phyloP scores from a whole-genome alignment of 2,888 invertebrate genomes.

The Cheilosia vernalis region DNA sequence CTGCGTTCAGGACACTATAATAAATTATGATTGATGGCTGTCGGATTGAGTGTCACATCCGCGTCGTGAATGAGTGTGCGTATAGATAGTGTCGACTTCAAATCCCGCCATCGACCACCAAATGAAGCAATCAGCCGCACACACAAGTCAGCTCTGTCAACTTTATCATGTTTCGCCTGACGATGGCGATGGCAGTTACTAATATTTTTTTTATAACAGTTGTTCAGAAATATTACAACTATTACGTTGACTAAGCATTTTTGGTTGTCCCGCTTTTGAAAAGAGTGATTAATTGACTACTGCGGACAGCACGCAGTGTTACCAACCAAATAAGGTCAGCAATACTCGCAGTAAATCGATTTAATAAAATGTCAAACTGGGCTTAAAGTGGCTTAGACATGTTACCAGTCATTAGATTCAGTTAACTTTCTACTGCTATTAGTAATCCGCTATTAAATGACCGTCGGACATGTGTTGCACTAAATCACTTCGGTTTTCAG shows the following conservation, averaged over 20 bases:
- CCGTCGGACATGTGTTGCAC: slow-evolving; percentile 58
- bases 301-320: slow-evolving; percentile 31
- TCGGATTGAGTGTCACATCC: slow-evolving; percentile 32
- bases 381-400: slow-evolving; percentile 22
- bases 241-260: slow-evolving; percentile 48
- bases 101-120: slow-evolving; percentile 32
- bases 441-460: slow-evolving; percentile 47
- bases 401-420: slow-evolving; percentile 49
- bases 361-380: slow-evolving; percentile 47
- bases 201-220: slow-evolving; percentile 37
- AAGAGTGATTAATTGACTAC: slow-evolving; percentile 66
- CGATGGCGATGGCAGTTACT: slow-evolving; percentile 51
- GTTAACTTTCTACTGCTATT: slow-evolving; percentile 59
- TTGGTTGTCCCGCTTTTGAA: slow-evolving; percentile 38
- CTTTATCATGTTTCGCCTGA: slow-evolving; percentile 31
- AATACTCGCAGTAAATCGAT: slow-evolving; percentile 49
- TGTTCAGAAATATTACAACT: slow-evolving; percentile 50
- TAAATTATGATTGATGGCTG: slow-evolving; percentile 69
- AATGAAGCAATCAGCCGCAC: slow-evolving; percentile 55
- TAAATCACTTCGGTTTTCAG: slow-evolving; percentile 54
- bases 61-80: slow-evolving; percentile 10
- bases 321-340: slow-evolving; percentile 55
- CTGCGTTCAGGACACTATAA: slow-evolving; percentile 31
- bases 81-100: slow-evolving; percentile 1
- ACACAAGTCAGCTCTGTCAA: slow-evolving; percentile 35